These are phyloP conservation scores for Crotalus helleri DNA, from an alignment of 2,113 vertebrate species.

Conservation along the genomic window DNA sequence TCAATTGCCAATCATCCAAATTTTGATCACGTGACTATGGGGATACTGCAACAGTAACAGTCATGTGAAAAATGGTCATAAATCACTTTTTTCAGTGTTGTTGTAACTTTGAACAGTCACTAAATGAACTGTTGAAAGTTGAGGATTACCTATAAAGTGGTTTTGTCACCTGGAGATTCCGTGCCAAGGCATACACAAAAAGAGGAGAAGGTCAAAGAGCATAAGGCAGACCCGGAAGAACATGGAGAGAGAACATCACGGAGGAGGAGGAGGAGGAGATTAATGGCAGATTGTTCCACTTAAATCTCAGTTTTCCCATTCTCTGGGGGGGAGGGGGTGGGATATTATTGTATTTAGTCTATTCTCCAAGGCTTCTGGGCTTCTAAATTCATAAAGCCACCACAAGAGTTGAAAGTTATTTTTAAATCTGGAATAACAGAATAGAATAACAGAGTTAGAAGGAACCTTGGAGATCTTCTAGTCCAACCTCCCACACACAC, in stretches of 20 bases:
- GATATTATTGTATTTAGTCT: not conserved
- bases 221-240: not conserved
- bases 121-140: not conserved
- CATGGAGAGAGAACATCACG: not conserved
- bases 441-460: not conserved
- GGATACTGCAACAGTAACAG: rapidly evolving
- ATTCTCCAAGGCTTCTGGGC: not conserved
- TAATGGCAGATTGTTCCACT: not conserved
- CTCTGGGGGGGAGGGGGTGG: not conserved
- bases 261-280: not conserved
- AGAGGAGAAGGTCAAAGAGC: not conserved
- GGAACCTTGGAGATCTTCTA: not conserved
- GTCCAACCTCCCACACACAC: not conserved
- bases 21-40: not conserved
- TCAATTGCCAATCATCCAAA: not conserved
- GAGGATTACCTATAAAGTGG: not conserved
- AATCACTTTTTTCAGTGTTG: not conserved
- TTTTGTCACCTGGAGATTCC: not conserved
- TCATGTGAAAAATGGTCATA: not conserved
- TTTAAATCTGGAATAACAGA: not conserved
- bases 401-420: not conserved
- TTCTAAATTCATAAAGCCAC: not conserved
- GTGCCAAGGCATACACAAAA: not conserved
- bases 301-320: not conserved
- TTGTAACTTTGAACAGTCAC: not conserved